Evolutionary conservation across 2,797 vertebrate species (phyloP).

Genomic region (Galaxias olidus): DNA sequence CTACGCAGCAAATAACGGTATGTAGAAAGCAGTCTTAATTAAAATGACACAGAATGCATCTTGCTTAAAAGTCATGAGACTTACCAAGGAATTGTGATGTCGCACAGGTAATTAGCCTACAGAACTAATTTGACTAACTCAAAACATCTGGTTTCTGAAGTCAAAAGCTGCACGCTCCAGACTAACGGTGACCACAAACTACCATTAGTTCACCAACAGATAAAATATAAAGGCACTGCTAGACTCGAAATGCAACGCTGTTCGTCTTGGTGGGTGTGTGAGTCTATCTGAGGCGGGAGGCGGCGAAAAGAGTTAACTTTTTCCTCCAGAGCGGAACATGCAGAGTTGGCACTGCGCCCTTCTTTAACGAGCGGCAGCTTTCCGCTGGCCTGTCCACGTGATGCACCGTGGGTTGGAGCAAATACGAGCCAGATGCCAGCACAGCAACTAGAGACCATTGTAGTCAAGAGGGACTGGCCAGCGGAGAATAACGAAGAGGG

Average conservation of each 20-base stretch:
- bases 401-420: conserved; percentile 26
- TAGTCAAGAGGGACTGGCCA: conserved; percentile 1
- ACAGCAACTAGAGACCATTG: conserved; percentile 41
- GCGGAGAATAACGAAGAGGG: background rate
- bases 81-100: conserved; percentile 51
- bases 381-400: conserved; percentile 51
- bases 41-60: background rate
- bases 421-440: conserved; percentile 54
- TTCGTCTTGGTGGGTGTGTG: background rate
- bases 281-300: background rate
- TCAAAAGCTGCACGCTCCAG: conserved; percentile 14
- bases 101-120: conserved; percentile 13
- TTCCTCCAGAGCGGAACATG: background rate
- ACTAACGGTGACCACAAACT: background rate
- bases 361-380: conserved; percentile 1
- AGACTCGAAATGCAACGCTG: background rate
- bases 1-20: too few species aligned
- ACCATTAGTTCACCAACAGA: background rate
- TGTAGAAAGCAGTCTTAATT: background rate
- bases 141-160: conserved; percentile 57
- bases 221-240: background rate
- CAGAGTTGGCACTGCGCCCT: conserved; percentile 4
- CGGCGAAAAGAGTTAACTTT: background rate
- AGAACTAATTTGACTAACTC: conserved; percentile 37
- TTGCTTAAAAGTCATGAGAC: conserved; percentile 38